Evolutionary conservation across 2,797 vertebrate species (phyloP), one percentile per base, ranked within the genome.

Genomic region (Odontamblyopus lacepedii): DNA sequence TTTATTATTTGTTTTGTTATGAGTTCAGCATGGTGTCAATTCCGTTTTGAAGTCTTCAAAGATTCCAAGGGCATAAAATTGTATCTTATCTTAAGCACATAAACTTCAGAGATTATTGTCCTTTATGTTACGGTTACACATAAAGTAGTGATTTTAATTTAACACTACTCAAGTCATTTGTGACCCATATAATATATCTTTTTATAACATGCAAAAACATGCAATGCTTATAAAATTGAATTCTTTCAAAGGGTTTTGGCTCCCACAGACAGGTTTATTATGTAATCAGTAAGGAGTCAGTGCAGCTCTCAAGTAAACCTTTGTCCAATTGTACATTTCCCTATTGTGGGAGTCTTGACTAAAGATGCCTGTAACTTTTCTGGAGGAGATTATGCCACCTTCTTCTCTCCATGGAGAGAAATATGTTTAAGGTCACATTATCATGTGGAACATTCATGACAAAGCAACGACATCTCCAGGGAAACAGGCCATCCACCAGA

Each of bases 71-170:
- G 26, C 19, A 53, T 72, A 67, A 63, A 65, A 13, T 1, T 1
- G 2, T 55, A 79, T 81, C 75, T 82, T 69, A 74, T 71, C 66
- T 68, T 79, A 75, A 60, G 5, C 16, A 15, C 44, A 48, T 48
- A 48, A 15, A 48, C 2, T 48, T 15, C 4, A 48, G 15, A 48
- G 44, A 15, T 4, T 3, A 48, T 48, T 48, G 44, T 44, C 35
- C 2, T 0, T 9, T 12, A 44, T 44, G 19, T 41, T 41, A n/a
- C 26, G 0, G 12, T 26, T 41, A 26, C 19, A 44, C 19, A 26
- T 26, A 38, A 30, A 60, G 59, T 41, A 63, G 18, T 29, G 16
- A 63, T 63, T 38, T 35, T 1, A 12, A 4, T 0, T 15, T 18
- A 11, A 29, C 6, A 30, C 26, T 26, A 57, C 12, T 26, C 23